Conservation (phyloP, 2,797 vertebrate genomes). For the Rhinogobio ventralis region DNA sequence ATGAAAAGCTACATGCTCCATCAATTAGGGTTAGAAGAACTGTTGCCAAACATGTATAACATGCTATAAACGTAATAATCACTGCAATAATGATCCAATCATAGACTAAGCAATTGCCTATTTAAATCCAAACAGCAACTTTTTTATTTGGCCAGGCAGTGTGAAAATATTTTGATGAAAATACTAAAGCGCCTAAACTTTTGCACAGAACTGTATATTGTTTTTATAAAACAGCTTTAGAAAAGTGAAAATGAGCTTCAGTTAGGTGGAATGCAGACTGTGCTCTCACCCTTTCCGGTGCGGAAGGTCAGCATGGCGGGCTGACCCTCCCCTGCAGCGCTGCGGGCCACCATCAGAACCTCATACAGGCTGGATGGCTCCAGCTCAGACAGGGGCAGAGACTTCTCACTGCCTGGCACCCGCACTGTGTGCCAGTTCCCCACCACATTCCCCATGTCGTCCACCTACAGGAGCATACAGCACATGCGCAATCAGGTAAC, state of each 20-base stretch:
- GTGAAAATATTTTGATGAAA: too few relatives aligned
- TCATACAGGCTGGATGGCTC: constrained; percentile 95
- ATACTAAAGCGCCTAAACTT: too few relatives aligned
- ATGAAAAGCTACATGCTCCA: too few relatives aligned
- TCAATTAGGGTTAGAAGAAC: too few relatives aligned
- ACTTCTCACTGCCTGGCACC: constrained; percentile 94
- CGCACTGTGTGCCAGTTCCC: constrained; percentile 92
- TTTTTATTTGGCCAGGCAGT: too few relatives aligned
- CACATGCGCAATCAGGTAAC: constrained; percentile 43
- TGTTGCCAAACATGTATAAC: too few relatives aligned
- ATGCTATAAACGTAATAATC: too few relatives aligned
- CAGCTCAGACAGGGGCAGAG: constrained; percentile 88
- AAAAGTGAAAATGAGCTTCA: constrained; percentile 11
- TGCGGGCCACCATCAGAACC: constrained; percentile 96
- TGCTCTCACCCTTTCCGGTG: constrained; percentile 90
- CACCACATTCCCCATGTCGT: constrained; percentile 78
- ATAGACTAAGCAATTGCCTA: too few relatives aligned
- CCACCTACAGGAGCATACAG: constrained; percentile 79
- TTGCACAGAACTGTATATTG: too few relatives aligned
- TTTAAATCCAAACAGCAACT: too few relatives aligned
- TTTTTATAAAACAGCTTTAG: too few relatives aligned
- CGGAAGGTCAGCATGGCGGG: constrained; percentile 98
- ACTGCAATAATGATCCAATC: too few relatives aligned
- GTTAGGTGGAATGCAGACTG: background rate
- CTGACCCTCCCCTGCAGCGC: constrained; percentile 88